A percentile compares a stretch with the other conserved stretches of the same genome.
phyloP scores from a whole-genome alignment of 2,113 vertebrate genomes.

The Murina feae region DNA sequence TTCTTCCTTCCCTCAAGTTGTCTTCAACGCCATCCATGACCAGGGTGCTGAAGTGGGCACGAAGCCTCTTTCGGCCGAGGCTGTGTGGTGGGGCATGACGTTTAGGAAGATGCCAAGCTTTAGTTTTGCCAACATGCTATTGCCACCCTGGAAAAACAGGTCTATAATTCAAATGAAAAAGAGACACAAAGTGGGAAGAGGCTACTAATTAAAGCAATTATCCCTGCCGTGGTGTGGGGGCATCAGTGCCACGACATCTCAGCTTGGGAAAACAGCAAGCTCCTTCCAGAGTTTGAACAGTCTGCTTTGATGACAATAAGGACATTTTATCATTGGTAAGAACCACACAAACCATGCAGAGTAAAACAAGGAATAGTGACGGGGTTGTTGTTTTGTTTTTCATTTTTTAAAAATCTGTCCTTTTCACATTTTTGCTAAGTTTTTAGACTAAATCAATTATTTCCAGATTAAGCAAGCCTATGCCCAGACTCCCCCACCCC shows the following conservation, averaged over 20 bases:
- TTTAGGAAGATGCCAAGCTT: slow-evolving; percentile 28
- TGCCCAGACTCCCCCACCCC: background rate
- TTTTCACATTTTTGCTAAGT: slow-evolving; percentile 10
- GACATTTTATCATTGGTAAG: slow-evolving; percentile 14
- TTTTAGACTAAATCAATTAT: background rate
- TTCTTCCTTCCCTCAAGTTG: background rate
- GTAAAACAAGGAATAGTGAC: background rate
- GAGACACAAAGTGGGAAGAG: slow-evolving; percentile 70
- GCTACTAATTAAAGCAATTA: slow-evolving; percentile 73
- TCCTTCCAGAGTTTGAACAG: slow-evolving; percentile 43
- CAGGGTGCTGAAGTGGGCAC: background rate
- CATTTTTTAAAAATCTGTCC: background rate
- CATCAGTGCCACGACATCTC: slow-evolving; percentile 38
- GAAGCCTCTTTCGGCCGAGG: background rate
- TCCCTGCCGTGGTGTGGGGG: slow-evolving; percentile 57
- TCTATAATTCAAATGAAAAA: slow-evolving; percentile 72
- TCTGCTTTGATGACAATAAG: slow-evolving; percentile 15
- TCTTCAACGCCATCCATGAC: background rate
- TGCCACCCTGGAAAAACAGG: slow-evolving; percentile 52
- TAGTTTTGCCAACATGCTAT: slow-evolving; percentile 25
- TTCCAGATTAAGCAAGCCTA: background rate
- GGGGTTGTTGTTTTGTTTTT: background rate
- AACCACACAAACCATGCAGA: background rate
- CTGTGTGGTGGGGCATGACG: background rate
- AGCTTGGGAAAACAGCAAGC: slow-evolving; percentile 44